A percentile compares a stretch with the other conserved stretches of the same genome.
Evolutionary conservation across 2,113 vertebrate species (phyloP).

Genomic region (Chionomys nivalis): DNA sequence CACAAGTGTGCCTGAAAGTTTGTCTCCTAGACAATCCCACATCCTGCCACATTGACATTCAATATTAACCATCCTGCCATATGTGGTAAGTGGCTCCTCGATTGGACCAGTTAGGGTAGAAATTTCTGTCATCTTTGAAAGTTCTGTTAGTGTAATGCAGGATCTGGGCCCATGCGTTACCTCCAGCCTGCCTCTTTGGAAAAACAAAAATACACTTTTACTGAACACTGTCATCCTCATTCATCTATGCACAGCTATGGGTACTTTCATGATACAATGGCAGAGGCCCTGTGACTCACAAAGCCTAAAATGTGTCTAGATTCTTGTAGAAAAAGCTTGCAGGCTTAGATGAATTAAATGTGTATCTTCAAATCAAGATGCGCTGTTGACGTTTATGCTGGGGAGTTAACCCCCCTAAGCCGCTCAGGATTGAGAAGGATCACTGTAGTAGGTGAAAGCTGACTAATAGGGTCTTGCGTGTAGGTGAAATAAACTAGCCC

Average conservation of each 20-base stretch:
- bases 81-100: not conserved
- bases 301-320: conserved; percentile 10
- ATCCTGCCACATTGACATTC: not conserved
- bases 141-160: not conserved
- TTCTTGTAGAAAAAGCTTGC: not conserved
- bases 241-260: not conserved
- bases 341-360: not conserved
- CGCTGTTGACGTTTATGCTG: no score
- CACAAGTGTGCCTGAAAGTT: not conserved
- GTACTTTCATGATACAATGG: not conserved
- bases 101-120: not conserved
- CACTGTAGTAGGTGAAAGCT: no score
- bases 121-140: not conserved
- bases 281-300: not conserved
- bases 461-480: no score
- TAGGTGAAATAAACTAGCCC: no score
- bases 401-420: no score
- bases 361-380: not conserved
- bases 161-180: not conserved
- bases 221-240: not conserved
- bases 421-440: no score
- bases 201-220: not conserved
- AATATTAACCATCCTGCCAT: not conserved
- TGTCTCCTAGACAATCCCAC: not conserved
- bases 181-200: not conserved